A percentile compares a stretch with the other conserved stretches of the same genome.
Conservation (phyloP, 2,113 vertebrate species). For the Leiothrix lutea region DNA sequence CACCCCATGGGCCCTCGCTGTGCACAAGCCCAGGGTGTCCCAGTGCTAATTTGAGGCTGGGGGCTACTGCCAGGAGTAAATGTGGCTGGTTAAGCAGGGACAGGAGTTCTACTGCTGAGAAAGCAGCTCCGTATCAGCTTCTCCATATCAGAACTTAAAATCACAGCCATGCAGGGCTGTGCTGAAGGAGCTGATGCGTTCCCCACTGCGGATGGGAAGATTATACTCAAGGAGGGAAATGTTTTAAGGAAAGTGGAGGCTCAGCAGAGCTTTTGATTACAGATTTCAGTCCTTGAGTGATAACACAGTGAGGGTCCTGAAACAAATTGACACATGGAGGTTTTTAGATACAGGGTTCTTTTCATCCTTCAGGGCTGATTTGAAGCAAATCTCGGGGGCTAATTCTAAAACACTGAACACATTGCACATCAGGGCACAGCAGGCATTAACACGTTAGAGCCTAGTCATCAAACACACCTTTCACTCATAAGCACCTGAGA, state of each 20-base stretch:
- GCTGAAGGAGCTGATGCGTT: neutral
- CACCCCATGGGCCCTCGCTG: rapidly evolving
- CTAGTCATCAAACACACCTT: neutral
- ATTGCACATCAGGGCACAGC: neutral
- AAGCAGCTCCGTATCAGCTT: neutral
- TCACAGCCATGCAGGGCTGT: neutral
- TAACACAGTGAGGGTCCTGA: neutral
- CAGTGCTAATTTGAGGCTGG: neutral
- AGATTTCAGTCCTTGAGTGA: neutral
- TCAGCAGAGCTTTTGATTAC: neutral
- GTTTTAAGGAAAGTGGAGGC: neutral
- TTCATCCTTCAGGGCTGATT: neutral
- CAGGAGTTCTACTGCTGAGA: neutral
- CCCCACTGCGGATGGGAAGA: neutral
- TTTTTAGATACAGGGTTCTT: neutral
- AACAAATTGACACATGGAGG: neutral
- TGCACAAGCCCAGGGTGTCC: neutral
- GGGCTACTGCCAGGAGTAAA: neutral
- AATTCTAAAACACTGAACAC: neutral
- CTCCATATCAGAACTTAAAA: neutral
- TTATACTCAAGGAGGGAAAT: neutral
- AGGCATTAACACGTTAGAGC: neutral
- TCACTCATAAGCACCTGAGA: neutral
- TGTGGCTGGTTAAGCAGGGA: neutral
- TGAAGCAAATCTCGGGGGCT: neutral